These are phyloP conservation scores for Sweltsa coloradensis DNA, from an alignment of 1,140 invertebrate genomes.

Conservation along the genomic window DNA sequence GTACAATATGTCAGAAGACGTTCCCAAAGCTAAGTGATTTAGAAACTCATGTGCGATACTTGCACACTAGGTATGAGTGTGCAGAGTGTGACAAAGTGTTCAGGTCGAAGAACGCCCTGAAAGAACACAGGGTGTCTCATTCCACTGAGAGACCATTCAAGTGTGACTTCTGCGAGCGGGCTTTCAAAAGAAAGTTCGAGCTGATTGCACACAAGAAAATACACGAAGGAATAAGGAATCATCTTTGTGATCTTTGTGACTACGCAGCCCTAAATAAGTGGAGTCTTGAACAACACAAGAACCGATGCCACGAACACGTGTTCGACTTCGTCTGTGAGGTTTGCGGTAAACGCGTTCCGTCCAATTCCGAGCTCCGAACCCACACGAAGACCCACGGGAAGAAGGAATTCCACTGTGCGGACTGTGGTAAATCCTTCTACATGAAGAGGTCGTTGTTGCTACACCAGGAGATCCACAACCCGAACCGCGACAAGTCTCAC, in stretches of 20 bases:
- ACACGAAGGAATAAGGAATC: slow-evolving; percentile 27
- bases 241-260: slow-evolving; percentile 30
- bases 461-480: slow-evolving; percentile 23
- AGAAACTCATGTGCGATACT: too few species aligned
- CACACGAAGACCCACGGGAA: too few species aligned
- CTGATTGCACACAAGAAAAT: slow-evolving; percentile 27
- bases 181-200: slow-evolving; percentile 16
- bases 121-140: slow-evolving; percentile 27
- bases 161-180: slow-evolving; percentile 17
- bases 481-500: slow-evolving; percentile 22
- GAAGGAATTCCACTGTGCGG: slow-evolving; percentile 33
- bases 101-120: slow-evolving; percentile 9
- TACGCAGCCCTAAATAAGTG: slow-evolving; percentile 29
- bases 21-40: too few species aligned
- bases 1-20: too few species aligned
- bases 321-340: too few species aligned
- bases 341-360: too few species aligned
- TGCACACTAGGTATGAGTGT: slow-evolving; percentile 3
- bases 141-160: slow-evolving; percentile 45
- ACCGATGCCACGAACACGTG: too few species aligned
- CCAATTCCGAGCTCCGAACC: too few species aligned
- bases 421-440: slow-evolving; percentile 28
- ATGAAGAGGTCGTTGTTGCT: slow-evolving; percentile 22
- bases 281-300: slow-evolving; percentile 27
- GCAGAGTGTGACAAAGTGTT: slow-evolving; percentile 11